Conservation (phyloP, 2,797 vertebrate species). For the Enteromius thamalakanensis region DNA sequence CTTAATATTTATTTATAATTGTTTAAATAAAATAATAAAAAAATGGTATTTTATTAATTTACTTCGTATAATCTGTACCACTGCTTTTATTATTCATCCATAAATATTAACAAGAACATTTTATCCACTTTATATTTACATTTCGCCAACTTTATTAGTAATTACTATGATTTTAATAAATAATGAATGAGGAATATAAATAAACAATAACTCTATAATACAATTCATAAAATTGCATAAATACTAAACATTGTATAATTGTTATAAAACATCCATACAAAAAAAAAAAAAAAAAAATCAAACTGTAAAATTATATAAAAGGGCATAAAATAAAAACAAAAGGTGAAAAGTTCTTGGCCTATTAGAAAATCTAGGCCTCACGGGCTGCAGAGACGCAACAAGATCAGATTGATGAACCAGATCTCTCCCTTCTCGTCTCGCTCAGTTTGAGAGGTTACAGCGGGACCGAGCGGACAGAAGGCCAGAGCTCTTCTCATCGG, state of each 20-base stretch:
- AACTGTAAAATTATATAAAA: background rate
- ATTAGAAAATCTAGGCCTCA: background rate
- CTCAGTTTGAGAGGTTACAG: background rate
- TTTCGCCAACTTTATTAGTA: background rate
- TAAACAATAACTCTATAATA: background rate
- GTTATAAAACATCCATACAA: background rate
- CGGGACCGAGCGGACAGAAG: conserved; percentile 19
- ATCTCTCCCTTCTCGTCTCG: background rate
- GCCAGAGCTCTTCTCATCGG: conserved; percentile 24
- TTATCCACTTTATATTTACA: background rate
- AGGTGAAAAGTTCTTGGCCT: background rate
- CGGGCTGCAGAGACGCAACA: background rate
- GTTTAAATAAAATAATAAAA: background rate
- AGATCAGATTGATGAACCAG: background rate
- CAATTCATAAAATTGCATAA: too few relatives aligned
- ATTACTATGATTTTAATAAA: background rate
- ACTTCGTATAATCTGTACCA: background rate
- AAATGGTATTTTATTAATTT: background rate
- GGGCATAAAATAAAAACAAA: background rate
- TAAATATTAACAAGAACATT: background rate
- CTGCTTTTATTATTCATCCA: background rate
- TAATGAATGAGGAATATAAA: background rate
- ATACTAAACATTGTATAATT: too few relatives aligned
- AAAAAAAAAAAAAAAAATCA: background rate
- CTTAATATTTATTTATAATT: background rate